Evolutionary conservation across 2,888 invertebrate species (phyloP).

Genomic region (Pandemis heparana): DNA sequence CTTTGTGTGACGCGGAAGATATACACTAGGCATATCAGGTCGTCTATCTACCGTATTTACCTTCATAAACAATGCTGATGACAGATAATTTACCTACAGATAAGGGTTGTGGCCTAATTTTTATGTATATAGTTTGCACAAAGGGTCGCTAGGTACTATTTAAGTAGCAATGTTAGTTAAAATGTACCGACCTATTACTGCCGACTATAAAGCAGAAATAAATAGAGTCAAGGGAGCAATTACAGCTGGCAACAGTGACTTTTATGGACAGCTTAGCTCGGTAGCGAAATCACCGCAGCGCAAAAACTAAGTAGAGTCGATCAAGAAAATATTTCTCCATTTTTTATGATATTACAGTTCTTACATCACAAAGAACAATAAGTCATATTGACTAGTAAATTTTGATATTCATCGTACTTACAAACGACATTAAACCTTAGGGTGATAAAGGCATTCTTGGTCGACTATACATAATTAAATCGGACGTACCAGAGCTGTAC

Average conservation of each 20-base stretch:
- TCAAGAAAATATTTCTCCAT: too few relatives aligned
- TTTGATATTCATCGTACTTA: too few relatives aligned
- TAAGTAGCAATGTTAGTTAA: background rate
- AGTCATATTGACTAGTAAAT: too few relatives aligned
- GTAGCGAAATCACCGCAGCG: background rate
- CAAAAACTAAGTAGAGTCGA: too few relatives aligned
- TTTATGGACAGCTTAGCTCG: background rate
- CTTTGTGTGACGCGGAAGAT: background rate
- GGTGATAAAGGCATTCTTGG: too few relatives aligned
- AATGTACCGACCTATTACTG: background rate
- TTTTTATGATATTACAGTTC: too few relatives aligned
- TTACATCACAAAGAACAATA: too few relatives aligned
- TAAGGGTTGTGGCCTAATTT: conserved; percentile 11
- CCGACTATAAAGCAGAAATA: background rate
- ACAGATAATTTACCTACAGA: background rate
- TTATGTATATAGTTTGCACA: conserved; percentile 11
- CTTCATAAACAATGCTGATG: conserved; percentile 6
- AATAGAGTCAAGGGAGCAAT: conserved; percentile 3
- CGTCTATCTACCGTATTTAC: conserved; percentile 10
- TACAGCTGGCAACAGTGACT: background rate
- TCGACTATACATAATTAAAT: background rate
- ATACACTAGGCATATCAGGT: conserved; percentile 4
- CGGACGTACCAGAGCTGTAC: background rate
- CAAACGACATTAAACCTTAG: too few relatives aligned
- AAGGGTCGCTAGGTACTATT: background rate